Base-by-base conservation (phyloP, 2,888 invertebrate genomes). In the Synanthedon vespiformis region DNA sequence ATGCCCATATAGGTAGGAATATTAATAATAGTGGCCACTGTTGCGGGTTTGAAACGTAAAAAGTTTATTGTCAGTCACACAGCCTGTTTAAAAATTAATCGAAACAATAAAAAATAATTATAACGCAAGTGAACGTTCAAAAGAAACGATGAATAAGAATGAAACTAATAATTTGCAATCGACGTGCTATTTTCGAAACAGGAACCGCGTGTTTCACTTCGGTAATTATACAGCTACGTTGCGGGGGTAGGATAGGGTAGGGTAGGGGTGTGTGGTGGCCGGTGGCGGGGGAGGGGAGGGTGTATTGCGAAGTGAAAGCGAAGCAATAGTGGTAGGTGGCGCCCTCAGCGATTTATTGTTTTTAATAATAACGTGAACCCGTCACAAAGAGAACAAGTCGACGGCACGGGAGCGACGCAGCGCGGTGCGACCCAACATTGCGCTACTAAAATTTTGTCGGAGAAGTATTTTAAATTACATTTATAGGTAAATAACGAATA, bases 261-360 rank as follows among this genome's bases (percentile, higher is more conserved):
- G 51, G 22, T 10, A 58, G 51, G 61, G 60, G 41, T 56, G 54
- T 59, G 55, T 56, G 51, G 53, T 55, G 54, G 52, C 58, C 60
- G 52, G 54, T 57, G 40, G 52, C 57, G 61, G 58, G 60, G 56
- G 52, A 54, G 59, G 58, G 55, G 61, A 61, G 64, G 67, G 64
- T 64, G 66, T 63, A 65, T 68, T 70, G 74, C 70, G 76, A 78
- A 80, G 79, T 80, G 80, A 82, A 81, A 83, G 77, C 78, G 72
- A 73, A 77, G 81, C 81, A 80, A 82, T 84, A 83, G 83, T 82
- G 77, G 80, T 81, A 81, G 80, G 80, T 82, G 77, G 80, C 76
- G 80, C 80, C 77, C 81, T 79, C 82, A 74, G 82, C 85, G 84
- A 88, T 87, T 88, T 88, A 87, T 88, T 86, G 87, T 86, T 87